Percentiles rank a stretch among this genome's conserved stretches.
Evolutionary conservation across 2,113 vertebrate genomes (phyloP).

Genomic region (Diglossa brunneiventris): DNA sequence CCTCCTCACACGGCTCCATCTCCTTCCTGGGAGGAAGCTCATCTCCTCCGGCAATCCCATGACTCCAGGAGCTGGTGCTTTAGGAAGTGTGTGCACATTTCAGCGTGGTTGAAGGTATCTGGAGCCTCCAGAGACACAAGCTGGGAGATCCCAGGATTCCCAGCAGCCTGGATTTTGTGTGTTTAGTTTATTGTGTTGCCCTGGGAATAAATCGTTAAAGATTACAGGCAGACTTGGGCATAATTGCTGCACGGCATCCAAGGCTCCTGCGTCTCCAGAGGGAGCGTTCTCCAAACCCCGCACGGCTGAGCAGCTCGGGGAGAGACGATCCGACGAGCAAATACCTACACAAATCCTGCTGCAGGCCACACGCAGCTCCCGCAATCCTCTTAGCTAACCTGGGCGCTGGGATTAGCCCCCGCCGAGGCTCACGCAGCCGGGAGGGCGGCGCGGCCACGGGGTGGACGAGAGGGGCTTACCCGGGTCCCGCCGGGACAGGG

Average conservation of each 20-base stretch:
- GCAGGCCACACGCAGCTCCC: conserved; percentile 40
- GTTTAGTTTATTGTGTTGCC: conserved; percentile 61
- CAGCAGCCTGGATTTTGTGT: conserved; percentile 54
- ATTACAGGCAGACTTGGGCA: conserved; percentile 20
- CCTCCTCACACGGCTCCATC: background rate
- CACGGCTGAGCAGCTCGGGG: conserved; percentile 4
- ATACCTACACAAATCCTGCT: conserved; percentile 11
- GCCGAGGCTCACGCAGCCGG: background rate
- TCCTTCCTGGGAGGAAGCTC: background rate
- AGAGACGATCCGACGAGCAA: conserved; percentile 2
- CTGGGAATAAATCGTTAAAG: conserved; percentile 59
- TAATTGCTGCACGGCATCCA: conserved; percentile 13
- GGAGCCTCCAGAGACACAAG: background rate
- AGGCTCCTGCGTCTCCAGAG: conserved; percentile 38
- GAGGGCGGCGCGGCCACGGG: background rate
- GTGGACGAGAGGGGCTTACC: background rate
- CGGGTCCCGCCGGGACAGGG: background rate
- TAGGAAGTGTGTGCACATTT: background rate
- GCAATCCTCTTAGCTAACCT: background rate
- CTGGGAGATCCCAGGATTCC: conserved; percentile 40
- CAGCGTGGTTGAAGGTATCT: background rate
- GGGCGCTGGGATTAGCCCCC: background rate
- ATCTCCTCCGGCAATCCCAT: background rate
- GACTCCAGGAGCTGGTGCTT: background rate
- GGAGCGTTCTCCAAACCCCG: conserved; percentile 37